phyloP scores from a whole-genome alignment of 2,888 invertebrate species.

The Hydraecia micacea region DNA sequence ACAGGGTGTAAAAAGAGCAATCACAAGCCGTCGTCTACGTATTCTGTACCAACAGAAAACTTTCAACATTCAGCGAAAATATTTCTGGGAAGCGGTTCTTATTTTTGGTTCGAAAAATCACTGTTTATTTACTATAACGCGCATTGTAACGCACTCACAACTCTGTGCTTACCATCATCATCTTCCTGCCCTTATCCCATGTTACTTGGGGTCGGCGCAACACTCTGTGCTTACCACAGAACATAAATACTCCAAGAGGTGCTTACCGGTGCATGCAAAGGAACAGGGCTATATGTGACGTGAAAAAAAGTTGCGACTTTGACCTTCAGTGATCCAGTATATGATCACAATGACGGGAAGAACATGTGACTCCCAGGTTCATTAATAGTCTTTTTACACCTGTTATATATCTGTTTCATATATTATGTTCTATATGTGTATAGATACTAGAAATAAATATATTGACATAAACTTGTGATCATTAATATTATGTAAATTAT shows the following conservation, averaged over 20 bases:
- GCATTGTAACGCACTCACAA: neutral
- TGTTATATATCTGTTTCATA: neutral
- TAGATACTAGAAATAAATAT: neutral
- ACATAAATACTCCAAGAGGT: too few relatives aligned
- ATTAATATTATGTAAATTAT: conserved; percentile 9
- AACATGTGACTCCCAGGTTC: neutral
- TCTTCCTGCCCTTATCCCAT: too few relatives aligned
- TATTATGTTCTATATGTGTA: neutral
- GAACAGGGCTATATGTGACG: neutral
- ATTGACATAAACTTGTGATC: neutral
- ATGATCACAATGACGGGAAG: neutral
- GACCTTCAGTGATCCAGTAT: too few relatives aligned
- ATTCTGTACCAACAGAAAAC: neutral
- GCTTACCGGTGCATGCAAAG: neutral
- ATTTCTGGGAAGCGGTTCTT: too few relatives aligned
- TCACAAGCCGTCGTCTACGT: neutral
- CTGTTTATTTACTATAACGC: neutral
- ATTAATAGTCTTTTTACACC: neutral
- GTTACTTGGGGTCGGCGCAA: too few relatives aligned
- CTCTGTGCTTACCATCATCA: too few relatives aligned
- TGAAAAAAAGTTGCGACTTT: neutral
- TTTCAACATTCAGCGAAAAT: neutral
- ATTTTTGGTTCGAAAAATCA: neutral
- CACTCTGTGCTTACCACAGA: too few relatives aligned
- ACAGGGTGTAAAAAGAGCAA: neutral